Evolutionary conservation across 2,113 vertebrate genomes (phyloP).

Genomic region (Tragelaphus strepsiceros): DNA sequence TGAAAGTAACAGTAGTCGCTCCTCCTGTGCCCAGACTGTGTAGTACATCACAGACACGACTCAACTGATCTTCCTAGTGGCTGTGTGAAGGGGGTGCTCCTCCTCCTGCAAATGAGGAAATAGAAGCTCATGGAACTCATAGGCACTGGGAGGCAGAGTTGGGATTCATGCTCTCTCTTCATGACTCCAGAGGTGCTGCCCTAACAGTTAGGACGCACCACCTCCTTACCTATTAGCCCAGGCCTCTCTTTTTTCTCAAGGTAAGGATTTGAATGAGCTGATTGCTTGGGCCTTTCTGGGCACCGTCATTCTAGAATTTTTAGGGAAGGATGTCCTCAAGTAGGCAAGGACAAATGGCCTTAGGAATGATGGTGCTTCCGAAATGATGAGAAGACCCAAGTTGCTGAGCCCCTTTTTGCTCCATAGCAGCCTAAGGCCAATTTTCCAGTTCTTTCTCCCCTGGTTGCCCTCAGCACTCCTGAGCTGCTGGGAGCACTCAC

Average conservation of each 20-base stretch:
- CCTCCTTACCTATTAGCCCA: background rate
- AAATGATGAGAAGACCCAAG: background rate
- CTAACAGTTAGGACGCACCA: background rate
- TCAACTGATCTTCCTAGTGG: background rate
- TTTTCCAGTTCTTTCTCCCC: background rate
- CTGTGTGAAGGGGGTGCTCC: background rate
- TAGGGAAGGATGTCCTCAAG: background rate
- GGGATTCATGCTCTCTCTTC: background rate
- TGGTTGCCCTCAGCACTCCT: too few relatives aligned
- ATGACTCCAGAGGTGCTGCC: background rate
- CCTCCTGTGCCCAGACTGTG: background rate
- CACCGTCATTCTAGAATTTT: background rate
- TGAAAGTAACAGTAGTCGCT: accelerated
- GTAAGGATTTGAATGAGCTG: background rate
- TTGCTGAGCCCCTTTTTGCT: background rate
- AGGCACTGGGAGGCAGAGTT: background rate
- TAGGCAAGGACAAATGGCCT: background rate
- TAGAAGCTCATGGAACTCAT: accelerated
- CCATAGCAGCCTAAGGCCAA: background rate
- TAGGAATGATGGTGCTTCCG: background rate
- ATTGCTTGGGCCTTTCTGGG: background rate
- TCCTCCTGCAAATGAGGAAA: background rate
- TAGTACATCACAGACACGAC: background rate
- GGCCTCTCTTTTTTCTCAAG: background rate
- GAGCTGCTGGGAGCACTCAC: too few relatives aligned